Conservation (phyloP, 2,888 invertebrate species). For the Pyrgus malvae region DNA sequence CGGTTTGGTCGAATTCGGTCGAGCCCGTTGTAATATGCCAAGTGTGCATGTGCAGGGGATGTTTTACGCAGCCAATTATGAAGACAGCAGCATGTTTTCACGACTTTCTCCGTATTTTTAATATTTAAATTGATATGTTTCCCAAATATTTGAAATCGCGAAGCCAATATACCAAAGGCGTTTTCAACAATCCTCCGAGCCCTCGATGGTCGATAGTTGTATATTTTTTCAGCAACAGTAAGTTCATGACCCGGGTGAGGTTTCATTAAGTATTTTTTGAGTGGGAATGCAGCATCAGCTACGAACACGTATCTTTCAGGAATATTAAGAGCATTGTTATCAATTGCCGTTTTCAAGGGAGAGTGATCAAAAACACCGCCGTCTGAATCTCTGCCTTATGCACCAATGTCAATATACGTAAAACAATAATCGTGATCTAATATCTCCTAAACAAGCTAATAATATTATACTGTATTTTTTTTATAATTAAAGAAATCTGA, state of each 20-base stretch:
- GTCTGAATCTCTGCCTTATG: not conserved
- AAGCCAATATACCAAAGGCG: too few relatives aligned
- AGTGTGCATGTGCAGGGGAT: not conserved
- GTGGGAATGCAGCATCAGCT: not conserved
- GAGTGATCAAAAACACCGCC: not conserved
- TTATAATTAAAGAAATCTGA: not conserved
- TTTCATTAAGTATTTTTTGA: not conserved
- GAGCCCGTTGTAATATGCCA: not conserved
- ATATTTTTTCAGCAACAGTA: not conserved
- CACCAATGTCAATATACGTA: not conserved
- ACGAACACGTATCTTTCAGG: not conserved
- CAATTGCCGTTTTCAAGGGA: not conserved
- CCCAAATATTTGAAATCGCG: not conserved
- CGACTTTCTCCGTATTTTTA: not conserved
- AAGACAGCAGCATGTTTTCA: not conserved
- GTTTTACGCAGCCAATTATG: not conserved
- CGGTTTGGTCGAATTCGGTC: slow-evolving; percentile 12
- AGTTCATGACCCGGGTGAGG: not conserved
- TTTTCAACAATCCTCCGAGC: too few relatives aligned
- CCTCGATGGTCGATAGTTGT: too few relatives aligned
- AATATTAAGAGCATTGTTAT: not conserved
- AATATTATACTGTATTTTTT: not conserved
- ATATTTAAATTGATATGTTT: too few relatives aligned
- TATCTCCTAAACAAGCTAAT: not conserved
- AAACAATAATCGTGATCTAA: not conserved